Base-by-base conservation (phyloP, 2,797 vertebrate genomes). In the Cyprinodon diabolis region DNA sequence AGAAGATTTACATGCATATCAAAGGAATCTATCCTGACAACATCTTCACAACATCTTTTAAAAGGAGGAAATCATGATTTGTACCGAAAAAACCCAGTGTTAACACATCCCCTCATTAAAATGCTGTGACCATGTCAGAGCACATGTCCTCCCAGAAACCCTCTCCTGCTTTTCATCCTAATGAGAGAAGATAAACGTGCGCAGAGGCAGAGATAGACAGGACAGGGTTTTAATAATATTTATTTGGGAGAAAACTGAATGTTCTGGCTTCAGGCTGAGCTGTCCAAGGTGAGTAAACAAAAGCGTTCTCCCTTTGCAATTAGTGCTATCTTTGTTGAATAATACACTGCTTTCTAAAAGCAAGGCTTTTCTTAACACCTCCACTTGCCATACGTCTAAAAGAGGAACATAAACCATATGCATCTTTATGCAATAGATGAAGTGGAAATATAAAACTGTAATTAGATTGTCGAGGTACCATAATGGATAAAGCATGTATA, bases 141-240 rank as follows among this genome's bases (percentile, higher is more conserved):
- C 77, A 62, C 76, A 76, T 81, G 77, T 80, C 77, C 69, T 85
- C 85, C 66, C 63, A 74, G 74, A 85, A 63, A 71, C 71, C 69
- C 66, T 72, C 66, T 70, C 83, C 75, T 66, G 66, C 68, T 69
- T 83, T 40, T 82, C 74, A 69, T 66, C 72, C 48, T 82, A 85
- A 88, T 83, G 65, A 78, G 75, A 76, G 65, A 63, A 80, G 79
- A 89, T 86, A 80, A 90, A 92, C 87, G 70, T 66, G 69, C 14
- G 55, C 17, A 19, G 19, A 68, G 54, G 66, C 47, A 72, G 77
- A 74, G 55, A 75, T 45, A 76, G 77, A 83, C 71, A 79, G 62
- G 57, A 80, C 62, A 82, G 66, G 66, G 68, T 77, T 84, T 82
- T 68, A 45, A 84, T 56, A 60, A 77, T 85, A 74, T 83, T 86